These are phyloP conservation scores for Ictinia mississippiensis DNA, from an alignment of 2,797 vertebrate genomes.

Conservation along the genomic window DNA sequence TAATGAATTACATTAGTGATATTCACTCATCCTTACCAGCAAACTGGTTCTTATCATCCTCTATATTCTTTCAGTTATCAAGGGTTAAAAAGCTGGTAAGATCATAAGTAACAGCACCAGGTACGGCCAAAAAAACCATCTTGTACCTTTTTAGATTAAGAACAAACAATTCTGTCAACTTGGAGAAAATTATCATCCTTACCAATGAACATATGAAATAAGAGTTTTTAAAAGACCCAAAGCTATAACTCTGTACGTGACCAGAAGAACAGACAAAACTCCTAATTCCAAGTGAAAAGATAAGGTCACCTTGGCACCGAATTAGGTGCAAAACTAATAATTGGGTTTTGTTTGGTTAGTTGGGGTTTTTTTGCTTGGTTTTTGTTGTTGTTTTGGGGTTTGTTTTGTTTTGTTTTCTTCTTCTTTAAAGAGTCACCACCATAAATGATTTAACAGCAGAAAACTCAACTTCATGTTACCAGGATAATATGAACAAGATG, in stretches of 20 bases:
- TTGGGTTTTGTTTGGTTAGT: rapidly evolving
- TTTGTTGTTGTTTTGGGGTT: no score
- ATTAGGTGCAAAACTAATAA: neutral
- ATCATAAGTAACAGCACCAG: neutral
- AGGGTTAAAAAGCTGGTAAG: neutral
- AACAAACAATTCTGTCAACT: neutral
- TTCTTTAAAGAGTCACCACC: neutral
- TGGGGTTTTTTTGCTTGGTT: neutral
- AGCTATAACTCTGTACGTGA: neutral
- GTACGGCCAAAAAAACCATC: neutral
- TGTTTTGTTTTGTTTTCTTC: neutral
- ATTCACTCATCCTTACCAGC: neutral
- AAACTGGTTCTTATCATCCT: neutral
- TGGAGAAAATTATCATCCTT: neutral
- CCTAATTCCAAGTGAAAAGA: neutral
- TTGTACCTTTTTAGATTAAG: neutral
- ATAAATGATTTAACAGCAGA: neutral
- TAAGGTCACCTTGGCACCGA: neutral
- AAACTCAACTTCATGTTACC: neutral
- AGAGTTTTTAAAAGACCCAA: neutral
- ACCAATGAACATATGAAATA: neutral
- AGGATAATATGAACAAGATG: neutral
- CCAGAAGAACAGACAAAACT: neutral
- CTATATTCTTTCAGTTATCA: neutral
- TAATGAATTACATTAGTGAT: neutral